Conservation (phyloP, 92 coral and sea anemone genomes). For the Metridium senile region DNA sequence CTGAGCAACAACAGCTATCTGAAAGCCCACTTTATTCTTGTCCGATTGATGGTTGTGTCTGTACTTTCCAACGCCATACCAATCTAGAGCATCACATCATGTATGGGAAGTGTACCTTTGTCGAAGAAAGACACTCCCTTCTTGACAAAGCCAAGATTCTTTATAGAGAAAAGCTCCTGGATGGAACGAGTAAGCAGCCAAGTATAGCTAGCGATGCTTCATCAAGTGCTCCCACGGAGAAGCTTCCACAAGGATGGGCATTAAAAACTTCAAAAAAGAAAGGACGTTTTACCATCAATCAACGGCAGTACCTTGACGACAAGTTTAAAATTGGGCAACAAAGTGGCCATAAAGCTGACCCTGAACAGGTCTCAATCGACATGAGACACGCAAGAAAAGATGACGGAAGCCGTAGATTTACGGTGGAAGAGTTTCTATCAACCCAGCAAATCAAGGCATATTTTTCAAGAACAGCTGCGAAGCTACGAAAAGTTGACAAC, state of each 20-base stretch:
- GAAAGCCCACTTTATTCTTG: slow-evolving; percentile 29
- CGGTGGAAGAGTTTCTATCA: slow-evolving; percentile 16
- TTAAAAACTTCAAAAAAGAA: slow-evolving; percentile 15
- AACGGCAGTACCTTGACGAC: slow-evolving; percentile 33
- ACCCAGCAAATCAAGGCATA: slow-evolving; percentile 26
- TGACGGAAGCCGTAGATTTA: slow-evolving; percentile 26
- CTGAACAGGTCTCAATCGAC: slow-evolving; percentile 13
- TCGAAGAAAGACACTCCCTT: slow-evolving; percentile 27
- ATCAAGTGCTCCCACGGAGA: background rate
- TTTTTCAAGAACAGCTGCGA: slow-evolving; percentile 18
- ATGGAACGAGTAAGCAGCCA: slow-evolving; percentile 42
- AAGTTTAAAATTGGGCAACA: slow-evolving; percentile 27
- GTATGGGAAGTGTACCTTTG: slow-evolving; percentile 40
- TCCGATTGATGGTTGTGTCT: slow-evolving; percentile 44
- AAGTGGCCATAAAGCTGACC: slow-evolving; percentile 30
- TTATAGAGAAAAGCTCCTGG: slow-evolving; percentile 32
- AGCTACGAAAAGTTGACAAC: background rate
- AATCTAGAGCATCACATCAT: slow-evolving; percentile 40
- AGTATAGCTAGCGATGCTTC: no score
- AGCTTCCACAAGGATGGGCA: slow-evolving; percentile 22
- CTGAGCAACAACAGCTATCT: slow-evolving; percentile 5
- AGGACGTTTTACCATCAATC: slow-evolving; percentile 20
- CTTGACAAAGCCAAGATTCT: slow-evolving; percentile 45
- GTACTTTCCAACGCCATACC: slow-evolving; percentile 32
- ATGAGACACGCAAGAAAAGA: slow-evolving; percentile 22